phyloP scores from a whole-genome alignment of 1,140 invertebrate genomes.

The Helicoverpa armigera region DNA sequence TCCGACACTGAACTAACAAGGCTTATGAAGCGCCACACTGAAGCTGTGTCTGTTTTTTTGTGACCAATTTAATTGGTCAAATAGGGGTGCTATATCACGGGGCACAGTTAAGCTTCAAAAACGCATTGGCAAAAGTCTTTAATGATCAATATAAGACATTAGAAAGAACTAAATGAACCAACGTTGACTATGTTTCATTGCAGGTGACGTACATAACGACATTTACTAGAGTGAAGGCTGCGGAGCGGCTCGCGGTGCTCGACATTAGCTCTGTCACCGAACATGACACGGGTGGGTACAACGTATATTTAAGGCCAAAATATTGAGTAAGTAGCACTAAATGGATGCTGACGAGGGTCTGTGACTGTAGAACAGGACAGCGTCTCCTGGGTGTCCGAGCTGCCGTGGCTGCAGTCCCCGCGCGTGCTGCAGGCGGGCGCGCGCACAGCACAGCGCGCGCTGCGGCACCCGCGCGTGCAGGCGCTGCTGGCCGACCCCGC shows the following conservation, averaged over 20 bases:
- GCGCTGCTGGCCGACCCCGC: conserved; percentile 57
- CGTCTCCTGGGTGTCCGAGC: not conserved
- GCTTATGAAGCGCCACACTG: not conserved
- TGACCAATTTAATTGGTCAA: not conserved
- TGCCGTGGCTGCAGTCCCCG: conserved; percentile 26
- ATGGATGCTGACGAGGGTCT: not conserved
- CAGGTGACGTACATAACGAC: conserved; percentile 68
- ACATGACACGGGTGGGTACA: not conserved
- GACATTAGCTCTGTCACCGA: conserved; percentile 52
- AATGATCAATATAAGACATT: too few species aligned
- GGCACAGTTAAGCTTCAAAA: too few species aligned
- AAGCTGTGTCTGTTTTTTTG: not conserved
- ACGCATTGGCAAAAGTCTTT: too few species aligned
- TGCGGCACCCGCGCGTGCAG: conserved; percentile 58
- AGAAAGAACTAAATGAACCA: too few species aligned
- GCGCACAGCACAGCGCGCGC: conserved; percentile 45
- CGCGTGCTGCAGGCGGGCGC: conserved; percentile 43
- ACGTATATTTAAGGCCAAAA: too few species aligned
- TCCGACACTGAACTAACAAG: not conserved
- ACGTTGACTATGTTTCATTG: not conserved
- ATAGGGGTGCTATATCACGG: not conserved
- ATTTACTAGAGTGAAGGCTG: conserved; percentile 38
- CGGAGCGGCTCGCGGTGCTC: conserved; percentile 49
- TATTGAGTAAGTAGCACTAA: not conserved
- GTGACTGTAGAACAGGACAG: not conserved